Conservation (phyloP, 2,888 invertebrate genomes). For the Ryuthela nishihirai region DNA sequence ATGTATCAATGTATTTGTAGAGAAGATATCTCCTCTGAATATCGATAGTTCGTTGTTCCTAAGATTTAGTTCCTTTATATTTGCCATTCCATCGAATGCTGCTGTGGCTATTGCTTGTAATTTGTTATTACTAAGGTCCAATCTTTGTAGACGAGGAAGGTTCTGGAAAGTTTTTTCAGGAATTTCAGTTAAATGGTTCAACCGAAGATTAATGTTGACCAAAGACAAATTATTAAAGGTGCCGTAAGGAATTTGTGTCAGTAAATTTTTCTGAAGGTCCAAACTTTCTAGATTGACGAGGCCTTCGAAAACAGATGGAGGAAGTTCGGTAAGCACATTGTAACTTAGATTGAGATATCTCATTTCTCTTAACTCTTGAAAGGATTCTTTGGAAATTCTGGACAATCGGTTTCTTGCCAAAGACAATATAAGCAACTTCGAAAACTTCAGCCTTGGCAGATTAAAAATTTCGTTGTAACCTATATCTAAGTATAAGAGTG, state of each 20-base stretch:
- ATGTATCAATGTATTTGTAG: slow-evolving; percentile 48
- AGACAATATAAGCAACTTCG: slow-evolving; percentile 41
- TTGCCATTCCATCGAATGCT: slow-evolving; percentile 35
- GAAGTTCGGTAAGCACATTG: slow-evolving; percentile 65
- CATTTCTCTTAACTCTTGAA: slow-evolving; percentile 51
- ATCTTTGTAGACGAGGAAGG: slow-evolving; percentile 37
- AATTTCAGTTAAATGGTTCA: slow-evolving; percentile 37
- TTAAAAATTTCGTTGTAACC: slow-evolving; percentile 53
- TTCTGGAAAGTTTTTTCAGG: slow-evolving; percentile 26
- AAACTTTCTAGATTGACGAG: slow-evolving; percentile 25
- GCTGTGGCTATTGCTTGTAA: slow-evolving; percentile 34
- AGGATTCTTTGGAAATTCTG: slow-evolving; percentile 43
- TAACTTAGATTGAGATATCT: slow-evolving; percentile 71
- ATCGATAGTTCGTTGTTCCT: slow-evolving; percentile 66
- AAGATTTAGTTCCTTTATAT: slow-evolving; percentile 48
- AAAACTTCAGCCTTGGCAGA: slow-evolving; percentile 41
- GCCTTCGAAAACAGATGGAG: slow-evolving; percentile 23
- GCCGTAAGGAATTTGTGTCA: slow-evolving; percentile 59
- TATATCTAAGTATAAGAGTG: slow-evolving; percentile 73
- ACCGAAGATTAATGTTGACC: slow-evolving; percentile 42
- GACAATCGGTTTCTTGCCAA: slow-evolving; percentile 44
- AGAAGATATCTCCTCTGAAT: slow-evolving; percentile 45
- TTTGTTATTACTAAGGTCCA: slow-evolving; percentile 46
- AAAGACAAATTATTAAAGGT: slow-evolving; percentile 40
- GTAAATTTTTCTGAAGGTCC: slow-evolving; percentile 32